Base-by-base conservation (phyloP, 2,888 invertebrate genomes). In the Papilio demoleus region DNA sequence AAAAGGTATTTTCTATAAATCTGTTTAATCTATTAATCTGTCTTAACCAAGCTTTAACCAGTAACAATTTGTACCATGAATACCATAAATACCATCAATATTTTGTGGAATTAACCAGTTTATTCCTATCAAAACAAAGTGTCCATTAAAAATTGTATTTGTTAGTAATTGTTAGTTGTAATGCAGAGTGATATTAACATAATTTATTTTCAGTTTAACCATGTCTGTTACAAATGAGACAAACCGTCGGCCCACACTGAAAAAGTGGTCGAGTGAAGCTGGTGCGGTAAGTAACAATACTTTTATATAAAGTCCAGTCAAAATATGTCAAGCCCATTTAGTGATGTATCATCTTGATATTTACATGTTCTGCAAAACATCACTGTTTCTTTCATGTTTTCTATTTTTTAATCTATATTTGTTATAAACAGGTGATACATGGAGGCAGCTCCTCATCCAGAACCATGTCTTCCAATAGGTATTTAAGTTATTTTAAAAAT, bases 1-100 rank as follows among this genome's bases (percentile, higher is more conserved):
- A 47, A 11, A 22, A 11, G 22, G 22, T 47, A 47, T 17, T 42
- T 17, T 77, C 6, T 4, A 31, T 31, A 69, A 40, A 11, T 9
- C 38, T 40, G n/a, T 36, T 42, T 11, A 31, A 38, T 34, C 34
- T 17, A 4, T n/a, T n/a, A n/a, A n/a, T n/a, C n/a, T n/a, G n/a
- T n/a, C n/a, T n/a, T n/a, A n/a, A n/a, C n/a, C n/a, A n/a, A n/a
- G n/a, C n/a, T n/a, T n/a, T n/a, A n/a, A n/a, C n/a, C n/a, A n/a
- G n/a, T n/a, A n/a, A n/a, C n/a, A n/a, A n/a, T n/a, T n/a, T n/a
- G n/a, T n/a, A n/a, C n/a, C n/a, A n/a, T n/a, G n/a, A n/a, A n/a
- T n/a, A n/a, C n/a, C n/a, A n/a, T n/a, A n/a, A n/a, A n/a, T n/a
- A n/a, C n/a, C n/a, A n/a, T n/a, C n/a, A n/a, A n/a, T n/a, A n/a